phyloP scores from a whole-genome alignment of 2,113 vertebrate species.

The Microcebus tavaratra region DNA sequence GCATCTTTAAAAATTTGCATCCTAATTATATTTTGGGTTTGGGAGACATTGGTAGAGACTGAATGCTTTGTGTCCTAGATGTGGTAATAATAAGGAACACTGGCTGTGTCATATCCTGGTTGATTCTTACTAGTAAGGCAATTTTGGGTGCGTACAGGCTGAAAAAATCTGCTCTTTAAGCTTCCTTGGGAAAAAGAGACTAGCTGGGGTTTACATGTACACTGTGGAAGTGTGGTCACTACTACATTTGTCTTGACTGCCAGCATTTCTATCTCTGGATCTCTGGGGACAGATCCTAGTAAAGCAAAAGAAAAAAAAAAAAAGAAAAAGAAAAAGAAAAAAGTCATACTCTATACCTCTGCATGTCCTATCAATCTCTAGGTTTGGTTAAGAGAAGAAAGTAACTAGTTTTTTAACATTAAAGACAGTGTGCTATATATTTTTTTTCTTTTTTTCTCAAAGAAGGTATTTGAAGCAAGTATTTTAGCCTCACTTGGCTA shows the following conservation, averaged over 20 bases:
- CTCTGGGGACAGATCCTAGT: not conserved
- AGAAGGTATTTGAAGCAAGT: not conserved
- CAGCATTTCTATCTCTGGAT: not conserved
- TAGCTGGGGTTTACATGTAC: not conserved
- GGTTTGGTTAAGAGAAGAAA: not conserved
- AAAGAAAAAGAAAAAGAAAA: not conserved
- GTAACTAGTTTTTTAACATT: not conserved
- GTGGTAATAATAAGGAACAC: not conserved
- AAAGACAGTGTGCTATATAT: rapidly evolving
- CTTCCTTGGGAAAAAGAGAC: not conserved
- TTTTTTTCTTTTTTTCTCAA: not conserved
- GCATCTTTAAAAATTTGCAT: not conserved
- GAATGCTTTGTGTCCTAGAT: not conserved
- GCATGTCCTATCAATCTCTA: not conserved
- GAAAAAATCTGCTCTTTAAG: not conserved
- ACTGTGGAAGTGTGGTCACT: not conserved
- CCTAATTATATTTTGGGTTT: not conserved
- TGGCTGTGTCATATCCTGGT: not conserved
- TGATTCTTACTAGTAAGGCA: not conserved
- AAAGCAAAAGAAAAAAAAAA: not conserved
- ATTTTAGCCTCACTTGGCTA: not conserved
- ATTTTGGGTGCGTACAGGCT: not conserved
- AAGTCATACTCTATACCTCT: rapidly evolving
- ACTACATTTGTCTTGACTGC: too few species aligned
- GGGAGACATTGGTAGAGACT: too few species aligned